A percentile compares a stretch with the other conserved stretches of the same genome.
These are phyloP conservation scores for Mechanitis mazaeus DNA, from an alignment of 2,888 invertebrate species.

Conservation along the genomic window DNA sequence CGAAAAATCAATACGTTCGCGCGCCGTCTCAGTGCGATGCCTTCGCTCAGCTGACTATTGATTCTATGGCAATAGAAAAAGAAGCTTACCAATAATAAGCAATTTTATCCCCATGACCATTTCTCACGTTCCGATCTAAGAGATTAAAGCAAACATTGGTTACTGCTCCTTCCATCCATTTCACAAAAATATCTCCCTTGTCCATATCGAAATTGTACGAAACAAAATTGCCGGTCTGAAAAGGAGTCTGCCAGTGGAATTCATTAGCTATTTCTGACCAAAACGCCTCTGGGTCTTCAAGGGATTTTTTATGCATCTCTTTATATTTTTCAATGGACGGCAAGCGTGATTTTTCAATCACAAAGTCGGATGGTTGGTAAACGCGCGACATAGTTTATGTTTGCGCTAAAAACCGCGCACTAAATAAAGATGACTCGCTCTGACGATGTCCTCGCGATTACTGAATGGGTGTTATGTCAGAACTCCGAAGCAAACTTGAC, in stretches of 20 bases:
- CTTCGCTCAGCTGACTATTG: conserved; percentile 64
- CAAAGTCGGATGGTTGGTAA: conserved; percentile 78
- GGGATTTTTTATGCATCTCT: conserved; percentile 88
- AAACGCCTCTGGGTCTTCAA: conserved; percentile 92
- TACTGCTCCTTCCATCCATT: conserved; percentile 96
- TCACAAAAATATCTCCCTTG: conserved; percentile 92
- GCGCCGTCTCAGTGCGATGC: conserved; percentile 56
- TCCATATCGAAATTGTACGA: conserved; percentile 93
- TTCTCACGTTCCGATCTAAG: conserved; percentile 92
- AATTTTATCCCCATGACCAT: conserved; percentile 91
- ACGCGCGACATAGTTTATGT: conserved; percentile 79
- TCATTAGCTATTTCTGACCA: conserved; percentile 96
- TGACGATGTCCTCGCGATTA: conserved; percentile 38
- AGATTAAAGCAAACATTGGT: conserved; percentile 98
- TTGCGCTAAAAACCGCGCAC: conserved; percentile 35
- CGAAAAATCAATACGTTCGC: conserved; percentile 64
- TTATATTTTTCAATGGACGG: conserved; percentile 82
- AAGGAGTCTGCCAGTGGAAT: conserved; percentile 93
- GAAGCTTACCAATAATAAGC: conserved; percentile 94
- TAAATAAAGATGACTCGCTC: conserved; percentile 13
- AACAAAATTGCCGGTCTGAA: conserved; percentile 85
- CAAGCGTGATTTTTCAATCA: conserved; percentile 80
- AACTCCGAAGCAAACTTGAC: conserved; percentile 23
- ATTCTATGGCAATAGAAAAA: conserved; percentile 41
- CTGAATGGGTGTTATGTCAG: conserved; percentile 30